Percentiles rank a stretch among this genome's conserved stretches.
Conservation (phyloP, 2,113 vertebrate species). For the Petrocephalus microphthalmus region DNA sequence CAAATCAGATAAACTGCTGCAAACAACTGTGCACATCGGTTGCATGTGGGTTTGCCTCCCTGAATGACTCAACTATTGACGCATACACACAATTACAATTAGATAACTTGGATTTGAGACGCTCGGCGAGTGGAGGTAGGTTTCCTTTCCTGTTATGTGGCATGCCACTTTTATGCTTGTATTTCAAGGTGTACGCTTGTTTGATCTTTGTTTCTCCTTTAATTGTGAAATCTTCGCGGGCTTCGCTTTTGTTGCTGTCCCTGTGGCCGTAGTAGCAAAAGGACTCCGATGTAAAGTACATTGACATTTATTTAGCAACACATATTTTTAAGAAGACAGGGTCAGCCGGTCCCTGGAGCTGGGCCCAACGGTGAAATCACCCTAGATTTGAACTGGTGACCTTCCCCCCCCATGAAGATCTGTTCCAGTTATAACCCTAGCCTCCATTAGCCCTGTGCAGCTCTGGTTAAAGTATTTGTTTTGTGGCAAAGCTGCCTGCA, state of each 20-base stretch:
- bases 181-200: background rate
- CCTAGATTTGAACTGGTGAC: background rate
- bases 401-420: background rate
- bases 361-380: background rate
- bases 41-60: background rate
- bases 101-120: background rate
- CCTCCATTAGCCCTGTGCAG: background rate
- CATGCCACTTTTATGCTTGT: background rate
- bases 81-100: background rate
- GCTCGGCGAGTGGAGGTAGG: background rate
- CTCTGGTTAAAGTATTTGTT: conserved; percentile 2
- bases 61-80: background rate
- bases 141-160: background rate
- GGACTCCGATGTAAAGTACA: background rate
- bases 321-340: background rate
- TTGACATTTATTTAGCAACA: background rate
- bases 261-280: background rate
- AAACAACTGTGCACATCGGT: background rate
- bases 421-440: background rate
- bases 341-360: background rate
- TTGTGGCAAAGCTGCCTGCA: background rate
- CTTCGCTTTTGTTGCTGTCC: background rate
- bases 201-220: background rate
- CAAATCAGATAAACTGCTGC: background rate
- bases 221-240: background rate